Evolutionary conservation across 2,113 vertebrate genomes (phyloP).

Genomic region (Fulica atra): DNA sequence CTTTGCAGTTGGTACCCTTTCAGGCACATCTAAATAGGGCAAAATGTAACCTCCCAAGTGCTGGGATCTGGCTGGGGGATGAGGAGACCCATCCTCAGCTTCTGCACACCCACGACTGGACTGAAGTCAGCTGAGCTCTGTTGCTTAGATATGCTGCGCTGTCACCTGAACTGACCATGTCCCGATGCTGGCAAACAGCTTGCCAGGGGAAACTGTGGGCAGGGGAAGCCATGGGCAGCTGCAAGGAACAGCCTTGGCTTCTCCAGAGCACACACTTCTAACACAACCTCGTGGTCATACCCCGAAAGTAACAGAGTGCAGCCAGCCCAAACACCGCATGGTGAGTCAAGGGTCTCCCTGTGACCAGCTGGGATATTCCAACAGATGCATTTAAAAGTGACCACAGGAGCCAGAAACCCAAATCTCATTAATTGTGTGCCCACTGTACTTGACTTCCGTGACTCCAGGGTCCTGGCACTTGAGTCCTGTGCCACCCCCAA

Average conservation of each 20-base stretch:
- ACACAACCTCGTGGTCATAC: neutral
- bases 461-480: neutral
- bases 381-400: neutral
- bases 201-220: neutral
- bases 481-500: neutral
- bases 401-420: neutral
- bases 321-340: neutral
- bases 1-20: neutral
- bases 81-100: neutral
- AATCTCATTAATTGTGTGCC: neutral
- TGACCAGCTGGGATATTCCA: neutral
- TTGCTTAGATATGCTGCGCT: neutral
- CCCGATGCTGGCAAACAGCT: accelerated
- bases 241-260: neutral
- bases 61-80: neutral
- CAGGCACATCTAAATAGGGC: neutral
- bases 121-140: neutral
- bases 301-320: neutral
- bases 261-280: neutral
- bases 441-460: neutral
- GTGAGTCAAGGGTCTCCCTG: too few species aligned
- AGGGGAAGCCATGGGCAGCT: neutral
- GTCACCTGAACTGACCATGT: neutral
- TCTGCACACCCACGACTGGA: neutral
- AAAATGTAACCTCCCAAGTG: neutral